phyloP scores from a whole-genome alignment of 2,888 invertebrate genomes.

The Tipula vernalis region DNA sequence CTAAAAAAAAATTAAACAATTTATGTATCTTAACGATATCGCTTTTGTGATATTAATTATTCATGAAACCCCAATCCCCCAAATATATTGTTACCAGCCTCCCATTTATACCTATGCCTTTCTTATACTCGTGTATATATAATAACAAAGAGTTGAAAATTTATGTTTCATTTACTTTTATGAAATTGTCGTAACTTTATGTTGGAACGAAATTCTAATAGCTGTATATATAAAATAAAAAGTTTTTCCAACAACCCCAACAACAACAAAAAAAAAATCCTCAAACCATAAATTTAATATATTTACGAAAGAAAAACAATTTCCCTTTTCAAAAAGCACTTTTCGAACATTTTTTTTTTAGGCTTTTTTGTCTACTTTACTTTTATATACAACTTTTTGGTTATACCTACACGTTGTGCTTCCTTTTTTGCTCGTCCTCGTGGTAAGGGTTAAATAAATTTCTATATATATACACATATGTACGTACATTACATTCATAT shows the following conservation, averaged over 20 bases:
- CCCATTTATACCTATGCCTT: not conserved
- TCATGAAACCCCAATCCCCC: not conserved
- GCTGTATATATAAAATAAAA: not conserved
- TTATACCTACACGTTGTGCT: not conserved
- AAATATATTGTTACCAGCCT: not conserved
- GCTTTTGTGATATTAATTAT: not conserved
- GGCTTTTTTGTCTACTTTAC: not conserved
- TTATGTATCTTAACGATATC: not conserved
- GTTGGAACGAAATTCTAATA: not conserved
- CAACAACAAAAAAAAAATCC: not conserved
- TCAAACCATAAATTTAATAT: not conserved
- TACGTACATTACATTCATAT: not conserved
- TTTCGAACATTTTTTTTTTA: not conserved
- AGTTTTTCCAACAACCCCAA: not conserved
- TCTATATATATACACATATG: not conserved
- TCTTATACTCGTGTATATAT: not conserved
- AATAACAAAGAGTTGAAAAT: not conserved
- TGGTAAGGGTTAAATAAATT: not conserved
- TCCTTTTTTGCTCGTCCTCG: not conserved
- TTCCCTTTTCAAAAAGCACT: slow-evolving; percentile 4
- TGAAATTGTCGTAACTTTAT: not conserved
- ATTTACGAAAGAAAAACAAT: not conserved
- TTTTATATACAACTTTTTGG: not conserved
- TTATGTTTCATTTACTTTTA: not conserved
- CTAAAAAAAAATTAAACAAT: not conserved